phyloP scores from a whole-genome alignment of 2,888 invertebrate genomes.

The Athripsodes cinereus region DNA sequence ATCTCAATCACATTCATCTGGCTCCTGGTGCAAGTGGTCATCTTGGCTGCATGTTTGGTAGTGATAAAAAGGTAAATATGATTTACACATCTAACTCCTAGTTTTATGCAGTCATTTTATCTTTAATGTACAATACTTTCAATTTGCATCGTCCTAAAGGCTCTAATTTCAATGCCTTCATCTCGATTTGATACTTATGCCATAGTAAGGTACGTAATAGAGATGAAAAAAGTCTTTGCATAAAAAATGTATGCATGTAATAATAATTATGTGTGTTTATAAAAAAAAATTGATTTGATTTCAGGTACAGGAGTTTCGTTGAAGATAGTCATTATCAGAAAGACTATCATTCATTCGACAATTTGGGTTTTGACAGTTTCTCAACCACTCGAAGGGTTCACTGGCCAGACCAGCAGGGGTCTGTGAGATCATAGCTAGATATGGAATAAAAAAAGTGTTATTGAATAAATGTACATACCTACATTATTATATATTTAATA shows the following conservation, averaged over 20 bases:
- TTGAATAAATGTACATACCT: too few relatives aligned
- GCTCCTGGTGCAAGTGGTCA: constrained; percentile 51
- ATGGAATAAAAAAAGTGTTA: too few relatives aligned
- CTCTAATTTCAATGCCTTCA: too few relatives aligned
- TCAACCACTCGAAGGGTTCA: constrained; percentile 63
- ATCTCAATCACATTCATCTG: constrained; percentile 59
- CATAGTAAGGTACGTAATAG: too few relatives aligned
- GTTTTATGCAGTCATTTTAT: neutral
- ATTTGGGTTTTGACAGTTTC: constrained; percentile 58
- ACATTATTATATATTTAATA: too few relatives aligned
- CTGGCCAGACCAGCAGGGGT: constrained; percentile 56
- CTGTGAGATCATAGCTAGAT: neutral
- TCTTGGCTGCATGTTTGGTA: constrained; percentile 50
- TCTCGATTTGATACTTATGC: too few relatives aligned
- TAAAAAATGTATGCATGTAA: too few relatives aligned
- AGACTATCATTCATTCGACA: constrained; percentile 52
- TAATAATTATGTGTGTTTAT: neutral
- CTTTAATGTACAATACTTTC: too few relatives aligned
- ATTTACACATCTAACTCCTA: too few relatives aligned
- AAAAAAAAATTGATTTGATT: neutral
- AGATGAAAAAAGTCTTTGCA: too few relatives aligned
- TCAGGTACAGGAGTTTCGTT: constrained; percentile 43
- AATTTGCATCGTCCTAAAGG: too few relatives aligned
- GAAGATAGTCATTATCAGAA: constrained; percentile 48
- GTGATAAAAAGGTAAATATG: constrained; percentile 45